Evolutionary conservation across 1,140 invertebrate genomes (phyloP).

Genomic region (Pseudoatta argentina): DNA sequence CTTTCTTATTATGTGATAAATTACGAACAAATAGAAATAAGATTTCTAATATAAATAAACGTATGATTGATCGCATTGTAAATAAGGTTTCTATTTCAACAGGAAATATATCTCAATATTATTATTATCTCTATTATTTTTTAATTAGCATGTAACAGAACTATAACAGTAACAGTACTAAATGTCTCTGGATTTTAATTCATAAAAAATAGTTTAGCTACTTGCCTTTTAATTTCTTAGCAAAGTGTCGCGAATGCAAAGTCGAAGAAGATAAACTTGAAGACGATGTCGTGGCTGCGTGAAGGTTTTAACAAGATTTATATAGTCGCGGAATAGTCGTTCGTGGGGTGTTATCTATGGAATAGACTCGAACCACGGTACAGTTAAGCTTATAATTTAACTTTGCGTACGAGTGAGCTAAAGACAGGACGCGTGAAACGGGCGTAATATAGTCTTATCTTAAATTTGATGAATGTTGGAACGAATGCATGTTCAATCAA

Average conservation of each 20-base stretch:
- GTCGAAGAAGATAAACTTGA: neutral
- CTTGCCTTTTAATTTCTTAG: neutral
- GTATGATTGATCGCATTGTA: neutral
- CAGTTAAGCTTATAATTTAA: constrained; percentile 41
- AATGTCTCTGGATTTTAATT: neutral
- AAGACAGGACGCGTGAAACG: neutral
- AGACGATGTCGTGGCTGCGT: neutral
- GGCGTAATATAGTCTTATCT: neutral
- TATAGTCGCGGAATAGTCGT: neutral
- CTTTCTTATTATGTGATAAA: neutral
- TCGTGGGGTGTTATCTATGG: neutral
- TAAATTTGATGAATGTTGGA: neutral
- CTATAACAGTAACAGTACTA: too few species aligned
- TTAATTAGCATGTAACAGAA: neutral
- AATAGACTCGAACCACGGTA: neutral
- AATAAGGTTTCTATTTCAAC: neutral
- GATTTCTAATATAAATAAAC: neutral
- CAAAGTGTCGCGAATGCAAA: neutral
- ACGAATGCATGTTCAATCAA: neutral
- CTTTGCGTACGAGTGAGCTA: constrained; percentile 12
- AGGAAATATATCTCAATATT: neutral
- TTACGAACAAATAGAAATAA: neutral
- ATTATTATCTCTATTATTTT: neutral
- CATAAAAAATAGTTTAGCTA: neutral
- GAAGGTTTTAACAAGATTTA: constrained; percentile 29